phyloP scores from a whole-genome alignment of 2,797 vertebrate species.

The Hemibagrus guttatus region DNA sequence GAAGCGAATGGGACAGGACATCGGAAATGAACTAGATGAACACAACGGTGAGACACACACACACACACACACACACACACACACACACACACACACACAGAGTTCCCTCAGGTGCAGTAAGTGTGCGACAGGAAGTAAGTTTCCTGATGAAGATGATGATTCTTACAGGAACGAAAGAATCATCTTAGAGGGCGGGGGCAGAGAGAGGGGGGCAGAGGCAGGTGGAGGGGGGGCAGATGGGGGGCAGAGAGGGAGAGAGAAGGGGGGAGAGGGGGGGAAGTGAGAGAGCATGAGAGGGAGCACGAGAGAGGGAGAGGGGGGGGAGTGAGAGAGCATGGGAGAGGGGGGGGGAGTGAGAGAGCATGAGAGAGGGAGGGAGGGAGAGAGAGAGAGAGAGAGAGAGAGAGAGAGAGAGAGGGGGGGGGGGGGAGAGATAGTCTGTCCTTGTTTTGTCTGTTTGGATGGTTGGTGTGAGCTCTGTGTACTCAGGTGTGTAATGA shows the following conservation, averaged over 20 bases:
- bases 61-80: slow-evolving; percentile 19
- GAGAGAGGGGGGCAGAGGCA: no score
- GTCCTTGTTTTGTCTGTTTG: neutral
- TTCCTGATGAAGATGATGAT: slow-evolving; percentile 1
- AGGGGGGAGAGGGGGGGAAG: no score
- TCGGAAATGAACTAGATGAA: slow-evolving; percentile 94
- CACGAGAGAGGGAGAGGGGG: no score
- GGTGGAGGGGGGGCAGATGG: no score
- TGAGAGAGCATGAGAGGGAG: no score
- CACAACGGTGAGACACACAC: slow-evolving; percentile 87
- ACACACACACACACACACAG: slow-evolving; percentile 8
- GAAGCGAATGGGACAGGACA: slow-evolving; percentile 95
- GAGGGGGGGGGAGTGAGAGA: no score
- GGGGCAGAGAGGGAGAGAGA: no score
- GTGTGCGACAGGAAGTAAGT: neutral
- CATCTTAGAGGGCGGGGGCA: neutral
- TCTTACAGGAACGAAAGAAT: slow-evolving; percentile 11
- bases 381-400: neutral
- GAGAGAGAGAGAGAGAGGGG: neutral
- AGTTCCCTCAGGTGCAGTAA: neutral
- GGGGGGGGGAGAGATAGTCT: neutral
- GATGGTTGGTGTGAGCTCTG: slow-evolving; percentile 51
- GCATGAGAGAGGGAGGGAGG: no score
- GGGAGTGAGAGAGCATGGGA: no score
- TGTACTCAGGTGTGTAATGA: slow-evolving; percentile 55